These are phyloP conservation scores for Drymodes brunneopygia DNA, from an alignment of 2,113 vertebrate genomes.

Conservation along the genomic window DNA sequence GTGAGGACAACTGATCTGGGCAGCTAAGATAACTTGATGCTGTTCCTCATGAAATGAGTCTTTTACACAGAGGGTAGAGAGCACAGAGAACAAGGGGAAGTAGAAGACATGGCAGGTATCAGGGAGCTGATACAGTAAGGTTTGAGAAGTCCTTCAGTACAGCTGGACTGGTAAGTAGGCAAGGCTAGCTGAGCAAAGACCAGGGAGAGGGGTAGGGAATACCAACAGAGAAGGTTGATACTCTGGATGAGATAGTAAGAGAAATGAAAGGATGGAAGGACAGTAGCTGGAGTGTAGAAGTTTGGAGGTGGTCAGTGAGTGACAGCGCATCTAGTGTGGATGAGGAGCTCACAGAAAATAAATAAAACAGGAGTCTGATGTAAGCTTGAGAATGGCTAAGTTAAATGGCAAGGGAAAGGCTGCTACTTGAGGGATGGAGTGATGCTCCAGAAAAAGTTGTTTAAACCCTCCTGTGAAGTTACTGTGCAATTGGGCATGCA, in stretches of 20 bases:
- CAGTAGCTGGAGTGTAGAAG: not conserved
- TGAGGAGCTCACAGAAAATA: not conserved
- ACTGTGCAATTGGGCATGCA: slow-evolving; percentile 48
- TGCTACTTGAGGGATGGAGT: not conserved
- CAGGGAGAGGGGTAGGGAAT: not conserved
- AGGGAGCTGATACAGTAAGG: not conserved
- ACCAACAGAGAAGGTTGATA: not conserved
- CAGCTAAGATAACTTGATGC: not conserved
- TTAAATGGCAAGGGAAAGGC: not conserved
- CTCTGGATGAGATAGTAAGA: not conserved
- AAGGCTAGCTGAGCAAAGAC: not conserved
- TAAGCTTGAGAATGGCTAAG: not conserved
- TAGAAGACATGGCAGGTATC: not conserved
- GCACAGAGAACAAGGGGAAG: accelerated
- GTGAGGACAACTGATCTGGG: not conserved
- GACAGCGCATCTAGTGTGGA: not conserved
- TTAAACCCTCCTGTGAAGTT: not conserved
- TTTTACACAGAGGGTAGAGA: not conserved
- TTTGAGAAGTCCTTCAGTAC: not conserved
- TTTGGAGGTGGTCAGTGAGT: not conserved
- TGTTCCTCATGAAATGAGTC: not conserved
- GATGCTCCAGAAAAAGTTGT: not conserved
- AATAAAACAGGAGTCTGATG: not conserved
- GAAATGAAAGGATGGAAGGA: not conserved
- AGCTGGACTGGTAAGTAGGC: not conserved